Percentiles rank a stretch among this genome's conserved stretches.
Conservation (phyloP, 2,113 vertebrate species). For the Leptodactylus fuscus region DNA sequence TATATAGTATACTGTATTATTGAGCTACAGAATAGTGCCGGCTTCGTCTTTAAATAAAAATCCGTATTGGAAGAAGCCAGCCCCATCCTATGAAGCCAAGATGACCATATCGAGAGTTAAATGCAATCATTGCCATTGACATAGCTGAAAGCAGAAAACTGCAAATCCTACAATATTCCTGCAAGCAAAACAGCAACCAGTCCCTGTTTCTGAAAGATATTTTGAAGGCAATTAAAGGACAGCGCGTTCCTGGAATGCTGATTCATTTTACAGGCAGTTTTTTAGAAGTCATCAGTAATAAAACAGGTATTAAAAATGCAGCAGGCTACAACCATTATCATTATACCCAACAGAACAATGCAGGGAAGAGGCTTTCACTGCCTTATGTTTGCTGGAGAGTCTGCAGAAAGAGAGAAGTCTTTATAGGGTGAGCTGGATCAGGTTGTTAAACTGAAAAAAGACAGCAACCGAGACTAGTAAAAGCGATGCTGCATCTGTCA, state of each 20-base stretch:
- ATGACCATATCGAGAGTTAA: not conserved
- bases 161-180: conserved; percentile 34
- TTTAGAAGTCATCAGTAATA: conserved; percentile 39
- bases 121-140: not conserved
- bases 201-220: conserved; percentile 30
- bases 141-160: conserved; percentile 21
- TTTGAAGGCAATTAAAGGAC: conserved; percentile 30
- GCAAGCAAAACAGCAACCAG: conserved; percentile 9
- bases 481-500: not conserved
- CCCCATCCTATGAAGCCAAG: not conserved
- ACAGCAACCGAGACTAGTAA: not conserved
- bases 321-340: conserved; percentile 35
- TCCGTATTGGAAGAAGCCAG: not conserved
- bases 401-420: not conserved
- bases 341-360: conserved; percentile 24
- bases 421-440: not conserved
- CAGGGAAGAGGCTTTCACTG: not conserved
- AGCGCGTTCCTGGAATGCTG: conserved; percentile 38
- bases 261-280: conserved; percentile 48
- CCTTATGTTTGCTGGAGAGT: not conserved
- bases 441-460: not conserved
- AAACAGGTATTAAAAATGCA: conserved; percentile 51
- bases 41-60: too few species aligned
- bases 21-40: too few species aligned
- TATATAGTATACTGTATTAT: too few species aligned